Evolutionary conservation across 2,888 invertebrate species (phyloP).

Genomic region (Taphrorychus bicolor): DNA sequence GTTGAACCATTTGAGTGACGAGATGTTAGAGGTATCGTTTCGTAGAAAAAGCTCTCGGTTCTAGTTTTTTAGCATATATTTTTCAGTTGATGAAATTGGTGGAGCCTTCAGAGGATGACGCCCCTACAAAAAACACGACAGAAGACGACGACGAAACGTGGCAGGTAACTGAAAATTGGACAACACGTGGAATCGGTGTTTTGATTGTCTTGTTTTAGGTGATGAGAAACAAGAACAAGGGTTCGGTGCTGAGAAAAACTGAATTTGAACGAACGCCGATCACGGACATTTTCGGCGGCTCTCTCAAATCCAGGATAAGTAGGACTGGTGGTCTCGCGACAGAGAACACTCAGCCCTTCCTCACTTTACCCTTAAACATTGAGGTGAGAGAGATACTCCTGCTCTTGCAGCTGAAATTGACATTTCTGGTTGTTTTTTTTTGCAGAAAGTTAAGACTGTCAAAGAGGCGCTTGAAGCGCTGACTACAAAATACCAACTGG

Average conservation of each 20-base stretch:
- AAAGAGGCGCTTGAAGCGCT: constrained; percentile 87
- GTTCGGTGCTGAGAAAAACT: constrained; percentile 85
- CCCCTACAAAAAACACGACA: constrained; percentile 48
- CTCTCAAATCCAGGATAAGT: constrained; percentile 83
- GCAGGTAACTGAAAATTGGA: constrained; percentile 63
- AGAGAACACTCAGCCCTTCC: constrained; percentile 94
- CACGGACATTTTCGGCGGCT: constrained; percentile 92
- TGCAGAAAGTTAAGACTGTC: constrained; percentile 81
- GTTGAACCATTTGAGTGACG: constrained; percentile 93
- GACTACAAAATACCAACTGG: constrained; percentile 83
- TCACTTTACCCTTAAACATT: constrained; percentile 92
- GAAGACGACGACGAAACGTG: constrained; percentile 67
- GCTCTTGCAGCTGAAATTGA: too few relatives aligned
- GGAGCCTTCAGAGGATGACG: constrained; percentile 45
- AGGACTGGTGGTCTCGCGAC: constrained; percentile 79
- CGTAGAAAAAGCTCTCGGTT: too few relatives aligned
- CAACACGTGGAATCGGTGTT: not conserved
- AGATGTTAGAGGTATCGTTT: constrained; percentile 93
- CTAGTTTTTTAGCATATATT: not conserved
- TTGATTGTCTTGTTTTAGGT: constrained; percentile 60
- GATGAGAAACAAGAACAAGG: constrained; percentile 88
- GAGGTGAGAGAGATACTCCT: constrained; percentile 68
- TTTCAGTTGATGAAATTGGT: constrained; percentile 64
- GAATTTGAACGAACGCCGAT: constrained; percentile 85
- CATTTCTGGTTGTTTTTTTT: not conserved